Conservation (phyloP, 2,888 invertebrate genomes). For the Drosophila vallismaia region DNA sequence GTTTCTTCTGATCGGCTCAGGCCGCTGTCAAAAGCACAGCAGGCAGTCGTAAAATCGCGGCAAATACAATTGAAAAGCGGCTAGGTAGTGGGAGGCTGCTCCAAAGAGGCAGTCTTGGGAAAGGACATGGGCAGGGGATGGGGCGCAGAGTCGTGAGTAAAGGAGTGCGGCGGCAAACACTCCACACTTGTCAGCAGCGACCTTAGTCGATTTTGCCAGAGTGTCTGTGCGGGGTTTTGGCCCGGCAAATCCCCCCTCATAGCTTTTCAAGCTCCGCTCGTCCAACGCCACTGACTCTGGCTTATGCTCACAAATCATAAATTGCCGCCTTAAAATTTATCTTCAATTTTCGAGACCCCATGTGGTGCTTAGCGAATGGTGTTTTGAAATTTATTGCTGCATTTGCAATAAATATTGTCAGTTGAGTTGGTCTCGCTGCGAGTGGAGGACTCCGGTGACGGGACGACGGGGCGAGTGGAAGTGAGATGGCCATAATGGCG, state of each 20-base stretch:
- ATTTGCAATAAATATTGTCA: conserved; percentile 79
- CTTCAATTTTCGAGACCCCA: conserved; percentile 82
- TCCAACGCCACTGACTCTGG: conserved; percentile 56
- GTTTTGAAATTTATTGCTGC: conserved; percentile 75
- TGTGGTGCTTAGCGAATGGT: conserved; percentile 79
- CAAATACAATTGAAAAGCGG: conserved; percentile 70
- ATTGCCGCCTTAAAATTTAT: conserved; percentile 84
- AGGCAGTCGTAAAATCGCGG: conserved; percentile 68
- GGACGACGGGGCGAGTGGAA: conserved; percentile 6
- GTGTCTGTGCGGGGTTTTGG: conserved; percentile 12
- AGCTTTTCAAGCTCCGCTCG: neutral
- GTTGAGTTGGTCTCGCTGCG: conserved; percentile 41
- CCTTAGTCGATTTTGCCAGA: too few relatives aligned
- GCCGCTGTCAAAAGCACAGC: conserved; percentile 74
- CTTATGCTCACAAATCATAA: conserved; percentile 83
- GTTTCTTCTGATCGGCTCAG: conserved; percentile 36
- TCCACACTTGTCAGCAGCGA: conserved; percentile 77
- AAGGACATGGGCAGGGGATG: neutral
- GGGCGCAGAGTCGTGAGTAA: conserved; percentile 57
- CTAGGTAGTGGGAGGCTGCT: conserved; percentile 17
- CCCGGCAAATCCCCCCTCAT: neutral
- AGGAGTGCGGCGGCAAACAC: conserved; percentile 79
- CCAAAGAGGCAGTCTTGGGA: conserved; percentile 10
- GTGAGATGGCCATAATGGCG: conserved; percentile 53
- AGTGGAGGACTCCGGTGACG: neutral